Evolutionary conservation across 2,797 vertebrate genomes (phyloP), one percentile per base, ranked within the genome.

Genomic region (Champsocephalus gunnari): DNA sequence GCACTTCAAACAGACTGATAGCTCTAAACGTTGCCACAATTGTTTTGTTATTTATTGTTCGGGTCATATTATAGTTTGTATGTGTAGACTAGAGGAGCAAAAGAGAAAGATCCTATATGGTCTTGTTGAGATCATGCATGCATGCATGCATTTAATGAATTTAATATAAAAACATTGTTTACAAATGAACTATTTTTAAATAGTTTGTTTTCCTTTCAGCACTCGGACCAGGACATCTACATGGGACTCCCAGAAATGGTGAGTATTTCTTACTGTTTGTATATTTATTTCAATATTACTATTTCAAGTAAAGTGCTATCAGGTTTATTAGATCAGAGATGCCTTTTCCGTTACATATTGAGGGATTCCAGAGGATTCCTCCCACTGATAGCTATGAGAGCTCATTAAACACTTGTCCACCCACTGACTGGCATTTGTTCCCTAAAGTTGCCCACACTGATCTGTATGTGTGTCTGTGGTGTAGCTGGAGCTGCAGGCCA

Each of bases 401-500:
- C 71, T 76, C 12, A 28, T 34, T 78, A 9, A 86, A 55, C 74
- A 49, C 63, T 77, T 66, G 49, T 51, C 65, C 86, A 64, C 84
- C 80, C 75, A 82, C 81, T 77, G 61, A 77, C 62, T 72, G 82
- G 68, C 82, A 32, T 60, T 11, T 5, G 32, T 71, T 49, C 69
- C 67, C 75, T 73, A 7, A 63, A 76, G 44, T 67, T 86, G 82
- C 89, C 81, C 82, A 87, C 79, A 70, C 81, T 86, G 69, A 92
- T 79, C 48, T 67, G 48, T 75, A 21, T 45, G 54, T 73, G 66
- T 84, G 68, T 67, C 74, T 83, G 60, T 71, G 77, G 49, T 81
- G 41, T 83, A 94, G 94, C 56, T 92, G 79, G 94, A 95, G 77
- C 93, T 95, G 73, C 94, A 94, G 89, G 89, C 90, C 80, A 92